A percentile compares a stretch with the other conserved stretches of the same genome.
Conservation (phyloP, 2,113 vertebrate species). For the Leucopsar rothschildi region DNA sequence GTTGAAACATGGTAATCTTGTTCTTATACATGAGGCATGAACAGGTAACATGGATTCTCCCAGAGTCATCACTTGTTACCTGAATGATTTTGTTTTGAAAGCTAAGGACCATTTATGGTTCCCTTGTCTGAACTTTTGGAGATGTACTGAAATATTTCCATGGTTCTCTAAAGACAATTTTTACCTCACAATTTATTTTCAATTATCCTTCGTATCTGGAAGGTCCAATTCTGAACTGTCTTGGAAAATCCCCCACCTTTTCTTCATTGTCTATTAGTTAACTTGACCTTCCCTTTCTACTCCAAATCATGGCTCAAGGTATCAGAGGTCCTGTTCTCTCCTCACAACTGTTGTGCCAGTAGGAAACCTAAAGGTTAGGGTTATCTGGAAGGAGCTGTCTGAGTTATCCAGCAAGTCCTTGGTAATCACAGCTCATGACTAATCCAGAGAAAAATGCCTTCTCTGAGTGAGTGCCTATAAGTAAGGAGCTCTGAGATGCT, state of each 20-base stretch:
- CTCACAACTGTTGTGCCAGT: not conserved
- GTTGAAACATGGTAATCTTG: not conserved
- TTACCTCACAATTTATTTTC: not conserved
- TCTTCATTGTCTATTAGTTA: fast-evolving
- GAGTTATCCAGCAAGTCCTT: not conserved
- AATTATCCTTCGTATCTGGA: not conserved
- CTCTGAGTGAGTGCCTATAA: not conserved
- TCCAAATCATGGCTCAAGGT: not conserved
- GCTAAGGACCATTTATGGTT: not conserved
- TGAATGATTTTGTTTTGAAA: not conserved
- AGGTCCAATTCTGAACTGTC: not conserved
- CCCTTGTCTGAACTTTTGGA: not conserved
- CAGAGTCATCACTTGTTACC: not conserved
- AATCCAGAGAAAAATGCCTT: not conserved
- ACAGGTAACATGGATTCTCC: not conserved
- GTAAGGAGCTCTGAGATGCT: not conserved
- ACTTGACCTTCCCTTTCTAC: not conserved
- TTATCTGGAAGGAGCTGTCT: not conserved
- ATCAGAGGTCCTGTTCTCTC: not conserved
- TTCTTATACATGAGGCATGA: not conserved
- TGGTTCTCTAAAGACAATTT: not conserved
- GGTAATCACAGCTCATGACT: not conserved
- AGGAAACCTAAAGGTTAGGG: not conserved
- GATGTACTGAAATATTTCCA: not conserved
- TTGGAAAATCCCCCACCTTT: not conserved